Percentiles rank a stretch among this genome's conserved stretches.
These are phyloP conservation scores for Bellardia pandia DNA, from an alignment of 2,888 invertebrate species.

Conservation along the genomic window DNA sequence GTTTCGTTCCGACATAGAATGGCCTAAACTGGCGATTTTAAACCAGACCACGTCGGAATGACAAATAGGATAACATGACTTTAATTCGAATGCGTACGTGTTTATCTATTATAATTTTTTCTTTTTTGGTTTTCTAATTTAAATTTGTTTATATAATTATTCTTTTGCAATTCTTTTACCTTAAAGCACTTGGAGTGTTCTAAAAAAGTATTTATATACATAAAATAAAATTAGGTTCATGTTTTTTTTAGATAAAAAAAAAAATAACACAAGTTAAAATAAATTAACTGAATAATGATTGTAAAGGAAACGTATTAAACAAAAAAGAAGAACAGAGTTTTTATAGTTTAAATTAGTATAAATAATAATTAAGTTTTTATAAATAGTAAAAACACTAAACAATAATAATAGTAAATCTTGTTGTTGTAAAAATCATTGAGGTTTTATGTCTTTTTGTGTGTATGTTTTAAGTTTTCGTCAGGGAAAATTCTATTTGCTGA, in stretches of 20 bases:
- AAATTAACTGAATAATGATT: constrained; percentile 54
- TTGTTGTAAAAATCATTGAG: constrained; percentile 54
- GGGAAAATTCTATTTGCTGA: constrained; percentile 20
- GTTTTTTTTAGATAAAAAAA: constrained; percentile 39
- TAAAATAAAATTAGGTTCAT: constrained; percentile 67
- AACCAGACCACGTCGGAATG: constrained; percentile 70
- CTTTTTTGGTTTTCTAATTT: constrained; percentile 73
- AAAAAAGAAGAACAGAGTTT: constrained; percentile 38
- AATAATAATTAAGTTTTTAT: constrained; percentile 47
- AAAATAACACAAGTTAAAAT: constrained; percentile 50
- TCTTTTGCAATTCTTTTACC: constrained; percentile 57
- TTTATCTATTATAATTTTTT: constrained; percentile 18
- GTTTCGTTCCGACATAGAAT: constrained; percentile 70
- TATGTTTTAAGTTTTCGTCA: constrained; percentile 28
- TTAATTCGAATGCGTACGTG: constrained; percentile 78
- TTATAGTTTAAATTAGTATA: constrained; percentile 59
- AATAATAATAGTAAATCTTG: constrained; percentile 23
- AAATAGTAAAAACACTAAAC: constrained; percentile 23
- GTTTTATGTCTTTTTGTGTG: constrained; percentile 67
- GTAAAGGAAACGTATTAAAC: constrained; percentile 27
- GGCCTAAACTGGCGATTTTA: constrained; percentile 83
- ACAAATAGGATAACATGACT: constrained; percentile 54
- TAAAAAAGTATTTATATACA: constrained; percentile 64
- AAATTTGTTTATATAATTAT: constrained; percentile 24
- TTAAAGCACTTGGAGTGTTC: constrained; percentile 72